Evolutionary conservation across 2,797 vertebrate genomes (phyloP).

Genomic region (Epinephelus coioides): DNA sequence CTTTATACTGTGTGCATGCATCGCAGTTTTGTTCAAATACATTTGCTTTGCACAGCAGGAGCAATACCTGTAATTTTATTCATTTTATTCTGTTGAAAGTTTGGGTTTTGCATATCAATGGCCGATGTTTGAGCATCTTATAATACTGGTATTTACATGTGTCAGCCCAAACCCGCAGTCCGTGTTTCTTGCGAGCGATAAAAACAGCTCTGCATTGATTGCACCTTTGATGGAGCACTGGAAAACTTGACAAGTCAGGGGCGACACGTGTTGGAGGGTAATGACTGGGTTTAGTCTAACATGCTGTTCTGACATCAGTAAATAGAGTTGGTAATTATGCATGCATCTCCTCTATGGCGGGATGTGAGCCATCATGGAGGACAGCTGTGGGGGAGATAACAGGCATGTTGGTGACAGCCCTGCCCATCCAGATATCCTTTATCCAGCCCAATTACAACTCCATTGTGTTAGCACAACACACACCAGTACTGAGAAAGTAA

Average conservation of each 20-base stretch:
- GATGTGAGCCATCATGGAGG: constrained; percentile 82
- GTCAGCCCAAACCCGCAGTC: constrained; percentile 55
- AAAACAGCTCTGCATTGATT: constrained; percentile 77
- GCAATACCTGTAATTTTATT: constrained; percentile 66
- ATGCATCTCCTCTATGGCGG: constrained; percentile 76
- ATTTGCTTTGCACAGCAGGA: constrained; percentile 41
- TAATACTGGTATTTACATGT: constrained; percentile 73
- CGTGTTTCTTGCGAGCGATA: constrained; percentile 61
- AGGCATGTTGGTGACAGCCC: constrained; percentile 83
- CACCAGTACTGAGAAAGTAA: constrained; percentile 75
- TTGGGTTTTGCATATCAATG: constrained; percentile 81
- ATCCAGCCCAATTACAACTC: constrained; percentile 85
- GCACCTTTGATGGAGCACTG: constrained; percentile 74
- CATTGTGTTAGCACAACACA: constrained; percentile 80
- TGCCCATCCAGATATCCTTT: constrained; percentile 82
- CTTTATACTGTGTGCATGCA: constrained; percentile 11
- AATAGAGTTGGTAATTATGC: constrained; percentile 85
- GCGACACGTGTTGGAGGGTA: constrained; percentile 75
- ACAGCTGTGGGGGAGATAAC: constrained; percentile 86
- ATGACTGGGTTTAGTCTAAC: constrained; percentile 82
- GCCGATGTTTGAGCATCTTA: constrained; percentile 56
- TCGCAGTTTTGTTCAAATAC: constrained; percentile 33
- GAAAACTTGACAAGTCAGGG: constrained; percentile 77
- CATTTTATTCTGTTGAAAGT: constrained; percentile 59
- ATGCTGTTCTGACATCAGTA: constrained; percentile 79